Conservation (phyloP, 2,888 invertebrate species). For the Drosophila flavopinicola region DNA sequence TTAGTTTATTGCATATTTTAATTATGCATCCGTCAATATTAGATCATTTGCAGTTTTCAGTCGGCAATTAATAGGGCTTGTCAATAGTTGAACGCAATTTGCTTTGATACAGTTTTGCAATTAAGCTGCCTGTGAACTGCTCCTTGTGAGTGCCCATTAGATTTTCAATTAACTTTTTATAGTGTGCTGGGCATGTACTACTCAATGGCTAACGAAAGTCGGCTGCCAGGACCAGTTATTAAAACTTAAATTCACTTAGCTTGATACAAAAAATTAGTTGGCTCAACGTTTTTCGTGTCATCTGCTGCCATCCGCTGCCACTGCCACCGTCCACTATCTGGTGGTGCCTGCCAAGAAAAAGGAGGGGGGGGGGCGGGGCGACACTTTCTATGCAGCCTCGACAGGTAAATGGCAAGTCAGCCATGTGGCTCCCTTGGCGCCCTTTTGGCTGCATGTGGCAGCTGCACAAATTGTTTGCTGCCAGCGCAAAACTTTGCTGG, state of each 20-base stretch:
- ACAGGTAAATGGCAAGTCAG: slow-evolving; percentile 53
- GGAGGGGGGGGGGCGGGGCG: too few species aligned
- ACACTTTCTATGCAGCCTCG: slow-evolving; percentile 45
- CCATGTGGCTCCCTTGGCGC: slow-evolving; percentile 33
- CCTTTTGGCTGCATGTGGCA: slow-evolving; percentile 53
- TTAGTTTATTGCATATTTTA: slow-evolving; percentile 44
- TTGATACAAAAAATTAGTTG: slow-evolving; percentile 59
- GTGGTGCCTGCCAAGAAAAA: slow-evolving; percentile 40
- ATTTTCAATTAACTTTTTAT: slow-evolving; percentile 69
- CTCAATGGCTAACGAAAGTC: slow-evolving; percentile 9
- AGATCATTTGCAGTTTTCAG: slow-evolving; percentile 5
- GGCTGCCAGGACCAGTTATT: slow-evolving; percentile 57
- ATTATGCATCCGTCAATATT: slow-evolving; percentile 35
- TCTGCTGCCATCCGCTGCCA: slow-evolving; percentile 36
- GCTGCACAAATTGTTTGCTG: slow-evolving; percentile 73
- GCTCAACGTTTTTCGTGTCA: slow-evolving; percentile 60
- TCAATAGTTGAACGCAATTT: slow-evolving; percentile 26
- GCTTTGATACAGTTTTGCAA: slow-evolving; percentile 47
- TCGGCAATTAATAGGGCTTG: neutral
- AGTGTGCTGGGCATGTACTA: slow-evolving; percentile 1
- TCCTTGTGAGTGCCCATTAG: slow-evolving; percentile 41
- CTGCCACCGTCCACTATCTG: neutral
- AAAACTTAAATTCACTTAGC: slow-evolving; percentile 75
- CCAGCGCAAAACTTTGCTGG: slow-evolving; percentile 65
- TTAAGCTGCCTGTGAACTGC: slow-evolving; percentile 34